Conservation (phyloP, 1,140 invertebrate genomes). For the Drosophila busckii region DNA sequence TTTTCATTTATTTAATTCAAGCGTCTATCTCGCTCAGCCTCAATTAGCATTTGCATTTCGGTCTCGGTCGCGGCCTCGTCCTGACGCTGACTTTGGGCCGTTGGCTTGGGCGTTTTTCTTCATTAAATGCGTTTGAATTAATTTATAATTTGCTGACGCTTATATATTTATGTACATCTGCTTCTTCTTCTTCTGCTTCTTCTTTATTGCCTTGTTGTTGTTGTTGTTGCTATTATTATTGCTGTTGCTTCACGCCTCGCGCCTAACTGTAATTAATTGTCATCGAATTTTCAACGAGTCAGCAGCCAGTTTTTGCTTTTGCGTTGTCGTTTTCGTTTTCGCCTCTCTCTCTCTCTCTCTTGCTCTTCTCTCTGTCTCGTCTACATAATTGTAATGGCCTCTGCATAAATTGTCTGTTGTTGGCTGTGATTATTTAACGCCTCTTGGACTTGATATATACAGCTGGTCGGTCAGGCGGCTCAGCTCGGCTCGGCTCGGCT, state of each 20-base stretch:
- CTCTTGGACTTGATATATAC: slow-evolving; percentile 45
- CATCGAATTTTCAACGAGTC: slow-evolving; percentile 69
- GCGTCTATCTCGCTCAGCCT: slow-evolving; percentile 39
- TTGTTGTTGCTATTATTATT: slow-evolving; percentile 1
- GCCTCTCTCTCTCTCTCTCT: slow-evolving; percentile 10
- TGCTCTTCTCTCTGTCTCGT: not conserved
- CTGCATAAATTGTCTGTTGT: slow-evolving; percentile 5
- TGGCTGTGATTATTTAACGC: slow-evolving; percentile 30
- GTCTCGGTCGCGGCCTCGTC: not conserved
- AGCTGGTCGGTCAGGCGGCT: slow-evolving; percentile 14
- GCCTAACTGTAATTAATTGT: slow-evolving; percentile 71
- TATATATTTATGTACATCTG: slow-evolving; percentile 47
- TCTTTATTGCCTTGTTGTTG: slow-evolving; percentile 4
- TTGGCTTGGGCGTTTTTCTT: slow-evolving; percentile 58
- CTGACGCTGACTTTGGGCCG: slow-evolving; percentile 10
- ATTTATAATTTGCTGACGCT: slow-evolving; percentile 74
- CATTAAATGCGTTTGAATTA: slow-evolving; percentile 73
- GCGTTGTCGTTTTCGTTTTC: not conserved
- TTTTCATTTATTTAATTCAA: slow-evolving; percentile 74
- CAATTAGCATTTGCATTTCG: slow-evolving; percentile 24
- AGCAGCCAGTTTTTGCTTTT: slow-evolving; percentile 45
- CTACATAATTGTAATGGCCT: slow-evolving; percentile 40
- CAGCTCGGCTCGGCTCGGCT: too few species aligned
- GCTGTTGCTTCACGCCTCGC: slow-evolving; percentile 50
- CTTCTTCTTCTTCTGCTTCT: slow-evolving; percentile 9